phyloP scores from a whole-genome alignment of 2,888 invertebrate species.

The Allophyes oxyacanthae region DNA sequence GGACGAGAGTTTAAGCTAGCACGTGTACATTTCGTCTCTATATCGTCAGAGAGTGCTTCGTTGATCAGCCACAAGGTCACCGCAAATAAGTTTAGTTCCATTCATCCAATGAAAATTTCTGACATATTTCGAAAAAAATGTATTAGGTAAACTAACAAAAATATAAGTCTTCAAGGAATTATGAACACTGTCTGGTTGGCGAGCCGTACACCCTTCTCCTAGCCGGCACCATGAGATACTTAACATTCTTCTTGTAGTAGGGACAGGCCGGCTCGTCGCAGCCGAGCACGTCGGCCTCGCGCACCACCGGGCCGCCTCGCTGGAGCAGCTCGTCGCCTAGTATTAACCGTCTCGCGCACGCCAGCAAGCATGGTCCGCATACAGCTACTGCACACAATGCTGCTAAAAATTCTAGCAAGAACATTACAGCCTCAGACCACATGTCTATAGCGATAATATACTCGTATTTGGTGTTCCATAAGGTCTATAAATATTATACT shows the following conservation, averaged over 20 bases:
- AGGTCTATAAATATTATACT: constrained; percentile 15
- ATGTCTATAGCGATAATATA: constrained; percentile 45
- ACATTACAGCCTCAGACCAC: constrained; percentile 79
- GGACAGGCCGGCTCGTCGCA: constrained; percentile 85
- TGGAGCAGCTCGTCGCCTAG: constrained; percentile 78
- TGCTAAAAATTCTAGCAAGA: constrained; percentile 78
- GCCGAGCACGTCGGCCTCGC: constrained; percentile 78
- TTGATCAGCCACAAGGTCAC: no score
- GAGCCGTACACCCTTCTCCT: constrained; percentile 71
- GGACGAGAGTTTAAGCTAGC: no score
- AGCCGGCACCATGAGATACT: constrained; percentile 80
- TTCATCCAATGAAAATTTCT: no score
- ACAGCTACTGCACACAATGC: constrained; percentile 82
- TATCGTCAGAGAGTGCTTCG: no score
- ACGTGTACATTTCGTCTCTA: no score
- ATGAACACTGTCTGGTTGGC: constrained; percentile 65
- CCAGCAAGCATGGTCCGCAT: constrained; percentile 81
- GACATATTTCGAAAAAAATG: no score
- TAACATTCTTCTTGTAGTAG: constrained; percentile 82
- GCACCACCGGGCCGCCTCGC: constrained; percentile 62
- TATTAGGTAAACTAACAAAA: constrained; percentile 52
- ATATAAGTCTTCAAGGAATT: constrained; percentile 30
- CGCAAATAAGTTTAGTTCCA: no score
- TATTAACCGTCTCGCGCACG: constrained; percentile 75
- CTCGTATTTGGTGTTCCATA: constrained; percentile 30